A percentile compares a stretch with the other conserved stretches of the same genome.
These are phyloP conservation scores for Diaperis boleti DNA, from an alignment of 2,888 invertebrate species.

Conservation along the genomic window DNA sequence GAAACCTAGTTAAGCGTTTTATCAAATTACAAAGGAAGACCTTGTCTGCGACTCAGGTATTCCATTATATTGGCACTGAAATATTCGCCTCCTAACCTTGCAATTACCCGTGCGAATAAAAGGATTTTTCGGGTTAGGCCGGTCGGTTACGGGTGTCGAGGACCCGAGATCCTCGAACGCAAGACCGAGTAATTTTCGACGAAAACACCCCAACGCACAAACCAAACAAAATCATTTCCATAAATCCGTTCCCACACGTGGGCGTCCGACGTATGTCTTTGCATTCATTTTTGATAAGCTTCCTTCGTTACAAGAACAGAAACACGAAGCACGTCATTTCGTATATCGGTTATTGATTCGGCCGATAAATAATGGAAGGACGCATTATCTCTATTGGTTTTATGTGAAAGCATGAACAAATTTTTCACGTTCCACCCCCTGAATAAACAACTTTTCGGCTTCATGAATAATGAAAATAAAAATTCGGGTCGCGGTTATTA, in stretches of 20 bases:
- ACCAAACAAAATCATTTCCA: neutral
- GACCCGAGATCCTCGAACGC: too few relatives aligned
- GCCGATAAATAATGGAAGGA: conserved; percentile 60
- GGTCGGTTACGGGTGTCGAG: neutral
- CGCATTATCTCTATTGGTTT: conserved; percentile 63
- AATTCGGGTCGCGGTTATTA: conserved; percentile 56
- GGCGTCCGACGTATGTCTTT: neutral
- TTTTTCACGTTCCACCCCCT: conserved; percentile 61
- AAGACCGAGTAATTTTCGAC: too few relatives aligned
- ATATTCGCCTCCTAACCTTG: conserved; percentile 34
- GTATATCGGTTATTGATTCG: conserved; percentile 34
- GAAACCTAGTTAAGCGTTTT: conserved; percentile 54
- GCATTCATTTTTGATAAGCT: neutral
- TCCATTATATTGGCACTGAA: conserved; percentile 46
- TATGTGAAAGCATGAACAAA: conserved; percentile 62
- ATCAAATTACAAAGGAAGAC: conserved; percentile 53
- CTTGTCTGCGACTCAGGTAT: conserved; percentile 49
- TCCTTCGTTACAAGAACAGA: conserved; percentile 1
- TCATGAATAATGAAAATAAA: conserved; percentile 59
- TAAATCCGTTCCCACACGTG: neutral
- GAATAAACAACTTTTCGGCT: conserved; percentile 57
- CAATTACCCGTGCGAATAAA: conserved; percentile 33
- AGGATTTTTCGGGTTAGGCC: conserved; percentile 36
- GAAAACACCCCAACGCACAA: too few relatives aligned
- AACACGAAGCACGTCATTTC: conserved; percentile 16